Evolutionary conservation across 2,888 invertebrate species (phyloP).

Genomic region (Megastigmus dorsalis): DNA sequence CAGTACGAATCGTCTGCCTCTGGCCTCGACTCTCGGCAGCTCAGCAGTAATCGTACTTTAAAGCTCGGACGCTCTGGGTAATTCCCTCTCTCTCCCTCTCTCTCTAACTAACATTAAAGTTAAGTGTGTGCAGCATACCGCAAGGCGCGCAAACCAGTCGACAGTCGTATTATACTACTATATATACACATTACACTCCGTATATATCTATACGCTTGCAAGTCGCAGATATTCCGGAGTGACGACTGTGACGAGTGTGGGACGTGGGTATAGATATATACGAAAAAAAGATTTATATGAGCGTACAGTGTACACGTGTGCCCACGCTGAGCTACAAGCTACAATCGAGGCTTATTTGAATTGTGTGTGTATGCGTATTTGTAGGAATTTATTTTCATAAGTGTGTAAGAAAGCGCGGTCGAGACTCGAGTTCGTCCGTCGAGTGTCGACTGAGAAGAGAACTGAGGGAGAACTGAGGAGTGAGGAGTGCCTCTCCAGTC

Average conservation of each 20-base stretch:
- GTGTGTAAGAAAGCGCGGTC: neutral
- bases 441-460: no score
- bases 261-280: no score
- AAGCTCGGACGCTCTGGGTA: neutral
- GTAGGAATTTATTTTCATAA: slow-evolving; percentile 21
- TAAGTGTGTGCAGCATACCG: no score
- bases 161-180: no score
- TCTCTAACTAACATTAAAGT: no score
- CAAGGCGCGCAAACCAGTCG: no score
- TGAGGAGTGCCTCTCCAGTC: slow-evolving; percentile 42
- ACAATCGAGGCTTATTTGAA: slow-evolving; percentile 1
- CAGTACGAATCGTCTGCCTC: neutral
- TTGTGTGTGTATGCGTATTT: neutral
- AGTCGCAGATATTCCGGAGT: neutral
- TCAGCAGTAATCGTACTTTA: slow-evolving; percentile 24
- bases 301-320: neutral
- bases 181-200: no score
- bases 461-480: no score
- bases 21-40: no score
- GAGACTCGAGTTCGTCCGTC: no score
- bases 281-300: no score
- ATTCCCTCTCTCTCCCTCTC: neutral
- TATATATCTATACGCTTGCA: neutral
- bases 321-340: neutral
- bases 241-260: neutral